These are phyloP conservation scores for Lasius platythorax DNA, from an alignment of 2,888 invertebrate genomes.

Conservation along the genomic window DNA sequence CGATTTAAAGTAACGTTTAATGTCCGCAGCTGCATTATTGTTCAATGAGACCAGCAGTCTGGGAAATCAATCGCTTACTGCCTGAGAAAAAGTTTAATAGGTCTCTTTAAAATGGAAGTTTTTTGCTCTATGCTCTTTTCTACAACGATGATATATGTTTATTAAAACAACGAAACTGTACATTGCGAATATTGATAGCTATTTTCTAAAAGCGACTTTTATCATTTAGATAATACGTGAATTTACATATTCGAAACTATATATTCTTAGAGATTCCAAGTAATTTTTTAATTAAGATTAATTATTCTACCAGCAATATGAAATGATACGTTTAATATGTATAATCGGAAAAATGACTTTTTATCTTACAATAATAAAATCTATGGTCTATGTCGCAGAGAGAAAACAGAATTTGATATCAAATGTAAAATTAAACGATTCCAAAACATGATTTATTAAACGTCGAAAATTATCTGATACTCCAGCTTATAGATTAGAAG, in stretches of 20 bases:
- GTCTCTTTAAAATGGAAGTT: neutral
- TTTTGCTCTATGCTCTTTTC: neutral
- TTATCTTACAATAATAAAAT: neutral
- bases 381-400: neutral
- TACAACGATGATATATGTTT: neutral
- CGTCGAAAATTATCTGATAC: neutral
- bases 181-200: neutral
- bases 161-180: slow-evolving; percentile 11
- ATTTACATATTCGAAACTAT: neutral
- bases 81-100: neutral
- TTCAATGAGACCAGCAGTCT: neutral
- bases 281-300: neutral
- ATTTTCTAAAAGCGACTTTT: neutral
- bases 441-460: neutral
- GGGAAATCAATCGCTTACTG: neutral
- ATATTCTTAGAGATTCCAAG: neutral
- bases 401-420: neutral
- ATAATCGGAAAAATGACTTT: neutral
- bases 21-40: neutral
- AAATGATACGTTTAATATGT: neutral
- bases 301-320: neutral
- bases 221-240: neutral
- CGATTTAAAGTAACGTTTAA: neutral
- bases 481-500: slow-evolving; percentile 6
- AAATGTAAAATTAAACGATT: neutral